A percentile compares a stretch with the other conserved stretches of the same genome.
phyloP scores from a whole-genome alignment of 2,888 invertebrate species.

The Oxyteleia sp. region DNA sequence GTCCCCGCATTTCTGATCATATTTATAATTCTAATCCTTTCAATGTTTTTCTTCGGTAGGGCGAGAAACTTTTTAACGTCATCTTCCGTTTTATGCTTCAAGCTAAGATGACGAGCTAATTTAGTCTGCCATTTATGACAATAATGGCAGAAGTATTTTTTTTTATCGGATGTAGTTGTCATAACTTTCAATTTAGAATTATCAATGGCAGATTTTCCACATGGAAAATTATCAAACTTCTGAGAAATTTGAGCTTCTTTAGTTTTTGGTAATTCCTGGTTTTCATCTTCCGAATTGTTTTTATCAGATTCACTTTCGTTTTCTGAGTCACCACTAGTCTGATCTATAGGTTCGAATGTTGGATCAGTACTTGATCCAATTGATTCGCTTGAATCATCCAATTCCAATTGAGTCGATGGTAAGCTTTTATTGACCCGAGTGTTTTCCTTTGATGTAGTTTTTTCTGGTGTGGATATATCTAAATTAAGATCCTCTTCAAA shows the following conservation, averaged over 20 bases:
- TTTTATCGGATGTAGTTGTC: neutral
- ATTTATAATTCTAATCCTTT: conserved; percentile 49
- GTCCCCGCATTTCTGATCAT: conserved; percentile 70
- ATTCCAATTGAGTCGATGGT: no score
- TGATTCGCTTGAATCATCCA: neutral
- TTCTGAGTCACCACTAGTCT: neutral
- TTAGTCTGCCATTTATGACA: conserved; percentile 8
- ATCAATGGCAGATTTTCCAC: conserved; percentile 4
- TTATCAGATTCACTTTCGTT: neutral
- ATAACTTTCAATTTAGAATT: neutral
- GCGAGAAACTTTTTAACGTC: conserved; percentile 12
- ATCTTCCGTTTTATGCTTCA: neutral
- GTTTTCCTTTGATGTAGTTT: no score
- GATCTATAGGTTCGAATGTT: neutral
- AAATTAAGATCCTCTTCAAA: no score
- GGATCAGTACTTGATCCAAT: neutral
- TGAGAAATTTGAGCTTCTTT: neutral
- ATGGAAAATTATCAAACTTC: neutral
- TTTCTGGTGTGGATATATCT: no score
- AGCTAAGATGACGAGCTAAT: conserved; percentile 1
- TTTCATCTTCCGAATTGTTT: neutral
- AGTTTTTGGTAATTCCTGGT: neutral
- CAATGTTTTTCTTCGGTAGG: conserved; percentile 6
- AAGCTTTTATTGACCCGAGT: no score
- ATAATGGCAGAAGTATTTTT: conserved; percentile 12